These are phyloP conservation scores for Drepana arcuata DNA, from an alignment of 1,140 invertebrate genomes.

Conservation along the genomic window DNA sequence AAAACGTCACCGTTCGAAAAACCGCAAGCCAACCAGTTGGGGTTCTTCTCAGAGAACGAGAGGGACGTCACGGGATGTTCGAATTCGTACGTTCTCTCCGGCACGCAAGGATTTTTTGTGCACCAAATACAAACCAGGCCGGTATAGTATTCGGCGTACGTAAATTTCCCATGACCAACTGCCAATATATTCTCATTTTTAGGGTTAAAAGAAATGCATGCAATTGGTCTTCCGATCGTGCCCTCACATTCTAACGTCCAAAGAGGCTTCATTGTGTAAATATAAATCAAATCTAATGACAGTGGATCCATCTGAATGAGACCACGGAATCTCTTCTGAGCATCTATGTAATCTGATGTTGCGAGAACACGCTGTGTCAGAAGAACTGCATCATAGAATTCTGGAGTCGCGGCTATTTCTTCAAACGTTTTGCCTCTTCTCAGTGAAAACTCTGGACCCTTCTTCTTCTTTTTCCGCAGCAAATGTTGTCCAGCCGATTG, in stretches of 20 bases:
- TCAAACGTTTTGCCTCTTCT: slow-evolving; percentile 32
- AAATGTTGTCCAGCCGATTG: slow-evolving; percentile 37
- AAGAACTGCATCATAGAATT: slow-evolving; percentile 75
- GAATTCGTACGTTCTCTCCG: slow-evolving; percentile 81
- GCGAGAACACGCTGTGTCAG: slow-evolving; percentile 79
- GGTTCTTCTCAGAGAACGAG: slow-evolving; percentile 78
- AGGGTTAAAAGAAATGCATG: slow-evolving; percentile 76
- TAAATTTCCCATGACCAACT: slow-evolving; percentile 79
- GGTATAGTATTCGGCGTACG: slow-evolving; percentile 59
- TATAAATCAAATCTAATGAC: slow-evolving; percentile 74
- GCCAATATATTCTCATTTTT: slow-evolving; percentile 78
- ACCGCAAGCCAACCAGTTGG: slow-evolving; percentile 84
- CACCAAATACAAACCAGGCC: slow-evolving; percentile 86
- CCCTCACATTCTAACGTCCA: slow-evolving; percentile 75
- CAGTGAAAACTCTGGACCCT: slow-evolving; percentile 5
- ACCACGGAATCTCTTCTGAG: slow-evolving; percentile 79
- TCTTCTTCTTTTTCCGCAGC: slow-evolving; percentile 38
- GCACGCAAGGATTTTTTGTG: slow-evolving; percentile 89
- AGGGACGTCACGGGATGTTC: slow-evolving; percentile 80
- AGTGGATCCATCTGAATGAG: slow-evolving; percentile 74
- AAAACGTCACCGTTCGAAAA: slow-evolving; percentile 84
- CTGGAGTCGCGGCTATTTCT: slow-evolving; percentile 48
- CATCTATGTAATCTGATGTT: slow-evolving; percentile 74
- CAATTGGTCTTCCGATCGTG: slow-evolving; percentile 68
- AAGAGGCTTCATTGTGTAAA: slow-evolving; percentile 75